Evolutionary conservation across 2,888 invertebrate species (phyloP), one percentile per base, ranked within the genome.

Genomic region (Malthinus seriepunctatus): DNA sequence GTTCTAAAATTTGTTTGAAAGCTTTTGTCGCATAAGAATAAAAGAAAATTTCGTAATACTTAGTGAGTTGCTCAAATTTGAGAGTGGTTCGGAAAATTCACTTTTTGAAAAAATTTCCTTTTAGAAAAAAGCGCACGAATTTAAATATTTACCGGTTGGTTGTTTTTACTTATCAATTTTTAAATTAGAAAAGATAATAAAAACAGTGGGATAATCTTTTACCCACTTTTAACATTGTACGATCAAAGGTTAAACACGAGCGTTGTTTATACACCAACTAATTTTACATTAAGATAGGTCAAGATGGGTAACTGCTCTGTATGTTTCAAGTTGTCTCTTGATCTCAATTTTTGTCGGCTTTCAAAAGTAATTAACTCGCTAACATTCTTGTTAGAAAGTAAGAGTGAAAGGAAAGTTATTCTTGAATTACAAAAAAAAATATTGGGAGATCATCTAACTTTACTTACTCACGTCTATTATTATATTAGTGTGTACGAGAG

Each of bases 281-380:
- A 42, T 51, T 47, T 45, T 46, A 45, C 46, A 54, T 59, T 54
- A 55, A 54, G 54, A 54, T 59, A 59, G 59, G 59, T 59, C 59
- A 59, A 45, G 59, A 42, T 46, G 45, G 23, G 50, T 44, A 46
- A 51, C 49, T 44, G 48, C 42, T 51, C 51, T 51, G 38, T 39
- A 50, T 44, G 45, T 50, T 37, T 46, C 47, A 23, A 46, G 15
- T 33, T 23, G 46, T 56, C 42, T 44, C 45, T 33, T 51, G 35
- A 23, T 42, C 32, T 34, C 23, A 46, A 56, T 39, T 46, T 47
- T 53, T 34, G 47, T 32, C 46, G 23, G 23, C 32, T 45, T 33
- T 48, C 37, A 48, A 50, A 35, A 44, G 23, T 35, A 11, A 37
- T 32, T 33, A 32, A 33, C 47, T 32, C 32, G 32, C 34, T 33